Evolutionary conservation across 2,888 invertebrate genomes (phyloP).

Genomic region (Agonopterix subpropinquella): DNA sequence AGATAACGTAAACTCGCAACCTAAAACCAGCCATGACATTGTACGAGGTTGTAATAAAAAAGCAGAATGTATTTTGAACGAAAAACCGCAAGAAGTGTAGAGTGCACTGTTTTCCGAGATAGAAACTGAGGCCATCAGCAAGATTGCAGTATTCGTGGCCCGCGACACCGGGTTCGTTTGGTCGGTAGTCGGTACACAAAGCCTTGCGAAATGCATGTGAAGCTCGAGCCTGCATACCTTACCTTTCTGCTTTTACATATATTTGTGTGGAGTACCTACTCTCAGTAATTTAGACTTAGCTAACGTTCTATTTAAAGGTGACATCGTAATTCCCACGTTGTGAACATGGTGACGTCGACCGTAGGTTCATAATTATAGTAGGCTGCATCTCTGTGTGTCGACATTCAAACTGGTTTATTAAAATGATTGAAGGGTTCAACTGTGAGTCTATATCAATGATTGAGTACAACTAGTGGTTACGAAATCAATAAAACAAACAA

Average conservation of each 20-base stretch:
- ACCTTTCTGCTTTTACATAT: constrained; percentile 42
- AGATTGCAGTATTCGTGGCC: constrained; percentile 44
- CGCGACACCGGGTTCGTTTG: constrained; percentile 24
- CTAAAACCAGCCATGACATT: constrained; percentile 8
- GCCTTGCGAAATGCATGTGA: constrained; percentile 32
- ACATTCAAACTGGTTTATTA: not conserved
- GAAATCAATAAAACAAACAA: constrained; percentile 12
- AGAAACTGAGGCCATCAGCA: constrained; percentile 29
- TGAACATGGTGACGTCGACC: too few relatives aligned
- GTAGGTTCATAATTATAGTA: too few relatives aligned
- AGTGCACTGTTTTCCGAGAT: not conserved
- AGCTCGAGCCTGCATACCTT: constrained; percentile 28
- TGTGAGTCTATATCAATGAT: constrained; percentile 11
- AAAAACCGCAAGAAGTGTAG: too few relatives aligned
- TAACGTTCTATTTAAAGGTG: too few relatives aligned
- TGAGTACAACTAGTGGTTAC: constrained; percentile 16
- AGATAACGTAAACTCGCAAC: not conserved
- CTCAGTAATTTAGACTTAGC: too few relatives aligned
- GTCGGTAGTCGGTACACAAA: constrained; percentile 23
- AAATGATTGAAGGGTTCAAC: not conserved
- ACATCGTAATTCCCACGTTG: too few relatives aligned
- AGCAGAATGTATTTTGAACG: not conserved
- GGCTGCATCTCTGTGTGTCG: not conserved
- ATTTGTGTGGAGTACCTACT: constrained; percentile 24
- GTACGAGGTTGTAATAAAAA: constrained; percentile 3